Percentiles rank a stretch among this genome's conserved stretches.
Conservation (phyloP, 2,888 invertebrate genomes). For the Drosophila prolongata region DNA sequence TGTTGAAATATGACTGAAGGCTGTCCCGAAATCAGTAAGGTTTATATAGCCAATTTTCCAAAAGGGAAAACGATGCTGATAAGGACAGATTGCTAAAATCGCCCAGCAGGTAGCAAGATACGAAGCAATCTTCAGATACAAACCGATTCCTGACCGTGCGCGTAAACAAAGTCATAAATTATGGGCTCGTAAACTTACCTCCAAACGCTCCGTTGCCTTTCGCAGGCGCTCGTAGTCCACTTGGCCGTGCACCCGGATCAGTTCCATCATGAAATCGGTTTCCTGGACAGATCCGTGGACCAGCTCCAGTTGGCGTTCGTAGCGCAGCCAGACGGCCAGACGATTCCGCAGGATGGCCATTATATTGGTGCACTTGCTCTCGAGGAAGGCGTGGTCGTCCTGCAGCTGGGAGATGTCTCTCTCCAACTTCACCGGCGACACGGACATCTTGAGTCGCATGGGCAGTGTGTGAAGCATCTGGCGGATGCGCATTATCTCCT, state of each 20-base stretch:
- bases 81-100: slow-evolving; percentile 19
- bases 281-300: slow-evolving; percentile 93
- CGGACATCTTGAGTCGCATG: slow-evolving; percentile 89
- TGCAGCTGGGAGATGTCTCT: slow-evolving; percentile 90
- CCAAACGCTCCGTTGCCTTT: slow-evolving; percentile 93
- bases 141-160: background rate
- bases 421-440: slow-evolving; percentile 91
- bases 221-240: slow-evolving; percentile 93
- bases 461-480: slow-evolving; percentile 92
- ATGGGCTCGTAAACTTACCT: slow-evolving; percentile 87
- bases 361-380: slow-evolving; percentile 89
- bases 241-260: slow-evolving; percentile 92
- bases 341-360: slow-evolving; percentile 88
- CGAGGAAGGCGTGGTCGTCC: slow-evolving; percentile 90
- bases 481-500: slow-evolving; percentile 90
- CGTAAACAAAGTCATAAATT: slow-evolving; percentile 39
- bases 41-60: background rate
- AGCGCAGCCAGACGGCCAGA: slow-evolving; percentile 90
- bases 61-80: slow-evolving; percentile 20
- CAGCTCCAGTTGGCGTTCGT: slow-evolving; percentile 91
- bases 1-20: background rate
- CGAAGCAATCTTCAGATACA: background rate
- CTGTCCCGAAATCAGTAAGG: background rate
- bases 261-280: slow-evolving; percentile 94
- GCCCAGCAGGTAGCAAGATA: slow-evolving; percentile 44